Conservation (phyloP, 2,888 invertebrate genomes). For the Spicauda simplicius region DNA sequence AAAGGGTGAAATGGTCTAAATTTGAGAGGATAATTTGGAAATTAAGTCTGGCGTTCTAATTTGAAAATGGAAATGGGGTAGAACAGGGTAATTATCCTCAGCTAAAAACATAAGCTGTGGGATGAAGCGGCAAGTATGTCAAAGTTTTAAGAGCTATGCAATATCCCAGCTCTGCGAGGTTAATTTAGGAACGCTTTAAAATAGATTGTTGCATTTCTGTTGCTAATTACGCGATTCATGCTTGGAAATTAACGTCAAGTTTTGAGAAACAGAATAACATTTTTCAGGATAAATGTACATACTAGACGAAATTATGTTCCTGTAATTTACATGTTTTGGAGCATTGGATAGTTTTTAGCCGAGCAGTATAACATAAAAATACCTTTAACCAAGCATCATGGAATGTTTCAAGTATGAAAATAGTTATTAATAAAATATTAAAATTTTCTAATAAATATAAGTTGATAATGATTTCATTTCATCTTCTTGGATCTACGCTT, state of each 20-base stretch:
- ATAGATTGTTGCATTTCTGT: neutral
- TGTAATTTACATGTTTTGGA: too few species aligned
- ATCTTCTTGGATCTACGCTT: too few species aligned
- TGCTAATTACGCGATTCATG: neutral
- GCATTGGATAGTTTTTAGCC: too few species aligned
- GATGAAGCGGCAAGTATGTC: conserved; percentile 11
- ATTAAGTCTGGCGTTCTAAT: neutral
- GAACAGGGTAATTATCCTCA: conserved; percentile 5
- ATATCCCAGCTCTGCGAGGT: neutral
- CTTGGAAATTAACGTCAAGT: neutral
- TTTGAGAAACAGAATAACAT: neutral
- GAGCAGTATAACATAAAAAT: too few species aligned
- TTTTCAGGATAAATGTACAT: too few species aligned
- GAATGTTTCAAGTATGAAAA: too few species aligned
- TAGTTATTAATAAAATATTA: too few species aligned
- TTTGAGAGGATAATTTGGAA: conserved; percentile 6
- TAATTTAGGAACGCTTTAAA: conserved; percentile 11
- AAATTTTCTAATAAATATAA: too few species aligned
- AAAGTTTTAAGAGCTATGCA: conserved; percentile 17
- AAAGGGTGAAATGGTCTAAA: neutral
- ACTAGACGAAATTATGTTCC: too few species aligned
- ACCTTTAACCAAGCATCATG: too few species aligned
- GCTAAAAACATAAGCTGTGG: conserved; percentile 2
- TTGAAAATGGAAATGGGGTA: conserved; percentile 2
- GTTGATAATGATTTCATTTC: too few species aligned